phyloP scores from a whole-genome alignment of 2,888 invertebrate species.

The Oligia latruncula region DNA sequence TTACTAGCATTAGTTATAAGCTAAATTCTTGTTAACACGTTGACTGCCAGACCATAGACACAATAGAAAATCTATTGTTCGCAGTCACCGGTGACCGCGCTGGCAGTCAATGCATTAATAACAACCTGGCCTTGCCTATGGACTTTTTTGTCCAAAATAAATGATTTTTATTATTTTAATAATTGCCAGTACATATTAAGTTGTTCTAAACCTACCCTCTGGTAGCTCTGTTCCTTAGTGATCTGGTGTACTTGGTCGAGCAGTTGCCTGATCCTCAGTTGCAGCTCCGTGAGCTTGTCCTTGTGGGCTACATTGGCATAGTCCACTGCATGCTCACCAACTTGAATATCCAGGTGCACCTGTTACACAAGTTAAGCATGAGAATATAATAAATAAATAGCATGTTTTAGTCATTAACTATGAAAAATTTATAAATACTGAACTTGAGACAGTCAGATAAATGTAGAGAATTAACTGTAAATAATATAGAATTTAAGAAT shows the following conservation, averaged over 20 bases:
- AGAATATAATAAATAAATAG: background rate
- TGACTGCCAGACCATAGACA: too few species aligned
- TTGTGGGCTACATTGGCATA: slow-evolving; percentile 99
- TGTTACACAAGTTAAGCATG: slow-evolving; percentile 72
- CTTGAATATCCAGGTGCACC: slow-evolving; percentile 99
- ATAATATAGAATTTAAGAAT: too few species aligned
- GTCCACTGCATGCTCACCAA: slow-evolving; percentile 99
- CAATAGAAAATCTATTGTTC: too few species aligned
- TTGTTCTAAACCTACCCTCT: slow-evolving; percentile 92
- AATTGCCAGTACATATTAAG: background rate
- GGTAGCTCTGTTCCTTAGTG: slow-evolving; percentile 99
- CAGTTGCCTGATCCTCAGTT: slow-evolving; percentile 97
- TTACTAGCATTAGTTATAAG: too few species aligned
- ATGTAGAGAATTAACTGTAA: background rate
- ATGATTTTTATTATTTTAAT: too few species aligned
- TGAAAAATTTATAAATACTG: background rate
- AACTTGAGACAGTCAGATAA: background rate
- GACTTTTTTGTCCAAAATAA: too few species aligned
- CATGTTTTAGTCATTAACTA: background rate
- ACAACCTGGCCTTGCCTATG: too few species aligned
- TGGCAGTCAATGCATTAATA: too few species aligned
- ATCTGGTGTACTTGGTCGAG: slow-evolving; percentile 99
- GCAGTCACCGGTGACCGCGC: too few species aligned
- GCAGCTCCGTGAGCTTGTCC: slow-evolving; percentile 98
- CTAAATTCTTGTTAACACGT: too few species aligned